Conservation (phyloP, 2,797 vertebrate species). For the Thaleichthys pacificus region DNA sequence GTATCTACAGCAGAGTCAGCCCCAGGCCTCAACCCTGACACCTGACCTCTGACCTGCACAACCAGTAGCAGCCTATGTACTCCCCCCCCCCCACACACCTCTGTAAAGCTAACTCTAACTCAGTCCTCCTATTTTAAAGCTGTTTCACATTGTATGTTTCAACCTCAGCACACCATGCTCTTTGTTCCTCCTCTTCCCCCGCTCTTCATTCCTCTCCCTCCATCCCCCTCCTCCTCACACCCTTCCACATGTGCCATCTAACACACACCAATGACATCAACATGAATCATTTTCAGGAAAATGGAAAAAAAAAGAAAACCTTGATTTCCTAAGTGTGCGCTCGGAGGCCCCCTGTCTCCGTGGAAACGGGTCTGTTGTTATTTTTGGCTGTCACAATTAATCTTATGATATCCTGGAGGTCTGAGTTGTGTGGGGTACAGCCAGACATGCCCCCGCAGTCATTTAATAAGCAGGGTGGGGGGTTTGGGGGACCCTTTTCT, state of each 20-base stretch:
- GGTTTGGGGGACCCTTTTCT: constrained; percentile 30
- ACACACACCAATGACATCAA: constrained; percentile 51
- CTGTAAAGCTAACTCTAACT: background rate
- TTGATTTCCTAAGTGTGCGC: constrained; percentile 27
- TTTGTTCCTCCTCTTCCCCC: no score
- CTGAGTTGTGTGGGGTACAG: constrained; percentile 38
- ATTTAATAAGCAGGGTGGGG: constrained; percentile 47
- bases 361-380: constrained; percentile 55
- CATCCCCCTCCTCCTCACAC: constrained; percentile 1
- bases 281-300: constrained; percentile 45
- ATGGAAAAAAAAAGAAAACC: constrained; percentile 3
- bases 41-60: no score
- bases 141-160: no score
- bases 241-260: constrained; percentile 30
- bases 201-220: constrained; percentile 9
- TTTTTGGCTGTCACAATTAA: constrained; percentile 54
- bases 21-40: no score
- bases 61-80: no score
- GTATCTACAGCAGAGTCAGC: no score
- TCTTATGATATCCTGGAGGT: constrained; percentile 53
- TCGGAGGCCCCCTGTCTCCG: constrained; percentile 30
- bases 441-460: constrained; percentile 36
- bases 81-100: background rate
- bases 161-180: background rate
- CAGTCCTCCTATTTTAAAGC: no score